Percentiles rank a stretch among this genome's conserved stretches.
Conservation (phyloP, 2,888 invertebrate genomes). For the Rhimphoctona megacephalus region DNA sequence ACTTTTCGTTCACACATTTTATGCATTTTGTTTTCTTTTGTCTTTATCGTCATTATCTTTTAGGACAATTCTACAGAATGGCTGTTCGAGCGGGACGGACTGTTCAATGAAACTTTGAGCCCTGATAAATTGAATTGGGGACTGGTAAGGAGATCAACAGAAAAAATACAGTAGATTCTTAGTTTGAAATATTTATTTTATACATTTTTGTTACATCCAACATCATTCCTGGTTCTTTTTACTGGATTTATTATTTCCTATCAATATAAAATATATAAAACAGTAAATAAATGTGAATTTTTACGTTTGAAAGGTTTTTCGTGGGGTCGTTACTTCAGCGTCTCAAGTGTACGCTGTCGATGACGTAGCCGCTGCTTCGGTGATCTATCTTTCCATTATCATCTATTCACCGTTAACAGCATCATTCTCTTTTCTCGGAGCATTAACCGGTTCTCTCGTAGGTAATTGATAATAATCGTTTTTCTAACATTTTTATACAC, state of each 20-base stretch:
- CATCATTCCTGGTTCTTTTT: not conserved
- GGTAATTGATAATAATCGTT: conserved; percentile 76
- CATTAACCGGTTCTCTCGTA: conserved; percentile 81
- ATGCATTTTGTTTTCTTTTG: not conserved
- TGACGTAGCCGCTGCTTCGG: conserved; percentile 79
- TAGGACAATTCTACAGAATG: conserved; percentile 78
- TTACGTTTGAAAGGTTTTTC: conserved; percentile 80
- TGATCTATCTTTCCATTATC: conserved; percentile 83
- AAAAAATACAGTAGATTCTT: not conserved
- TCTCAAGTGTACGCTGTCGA: conserved; percentile 84
- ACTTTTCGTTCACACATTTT: not conserved
- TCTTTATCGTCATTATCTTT: conserved; percentile 65
- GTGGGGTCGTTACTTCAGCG: conserved; percentile 82
- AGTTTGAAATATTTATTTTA: conserved; percentile 23
- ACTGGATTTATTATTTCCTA: not conserved
- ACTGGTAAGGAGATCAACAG: conserved; percentile 77
- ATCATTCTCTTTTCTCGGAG: conserved; percentile 82
- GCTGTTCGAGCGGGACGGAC: conserved; percentile 68
- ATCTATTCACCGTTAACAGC: conserved; percentile 84
- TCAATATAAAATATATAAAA: not conserved
- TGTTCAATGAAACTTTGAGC: conserved; percentile 71
- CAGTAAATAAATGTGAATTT: not conserved
- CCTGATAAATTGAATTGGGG: conserved; percentile 79
- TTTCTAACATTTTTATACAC: not conserved
- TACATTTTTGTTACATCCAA: not conserved